Evolutionary conservation across 1,140 invertebrate species (phyloP).

Genomic region (Eriosoma lanigerum): DNA sequence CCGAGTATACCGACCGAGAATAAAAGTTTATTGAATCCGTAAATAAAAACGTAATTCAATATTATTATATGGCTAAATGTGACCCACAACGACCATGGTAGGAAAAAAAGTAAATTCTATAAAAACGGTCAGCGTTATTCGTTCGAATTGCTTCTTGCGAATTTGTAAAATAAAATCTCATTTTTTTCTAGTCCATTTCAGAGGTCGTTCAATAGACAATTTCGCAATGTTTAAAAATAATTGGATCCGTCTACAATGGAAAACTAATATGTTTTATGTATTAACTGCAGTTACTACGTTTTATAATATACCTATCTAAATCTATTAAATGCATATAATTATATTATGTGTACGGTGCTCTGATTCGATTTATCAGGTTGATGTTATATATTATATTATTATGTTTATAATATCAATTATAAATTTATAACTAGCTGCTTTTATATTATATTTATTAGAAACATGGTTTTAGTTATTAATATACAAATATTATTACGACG

Average conservation of each 20-base stretch:
- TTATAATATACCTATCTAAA: not conserved
- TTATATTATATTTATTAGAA: too few species aligned
- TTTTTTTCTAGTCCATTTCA: conserved; percentile 23
- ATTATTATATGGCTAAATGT: conserved; percentile 34
- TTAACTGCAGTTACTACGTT: too few species aligned
- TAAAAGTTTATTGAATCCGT: conserved; percentile 43
- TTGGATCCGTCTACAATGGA: not conserved
- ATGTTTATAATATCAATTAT: too few species aligned
- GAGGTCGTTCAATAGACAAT: conserved; percentile 21
- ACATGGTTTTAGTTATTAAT: too few species aligned
- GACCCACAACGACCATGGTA: not conserved
- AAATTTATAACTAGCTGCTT: too few species aligned
- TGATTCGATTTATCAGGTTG: not conserved
- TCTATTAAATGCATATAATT: not conserved
- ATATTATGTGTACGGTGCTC: not conserved
- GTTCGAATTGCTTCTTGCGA: not conserved
- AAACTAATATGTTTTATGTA: too few species aligned
- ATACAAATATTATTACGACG: too few species aligned
- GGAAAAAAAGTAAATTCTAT: conserved; percentile 28
- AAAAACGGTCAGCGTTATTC: conserved; percentile 7
- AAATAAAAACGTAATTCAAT: conserved; percentile 48
- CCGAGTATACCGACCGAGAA: not conserved
- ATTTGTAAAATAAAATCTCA: conserved; percentile 11
- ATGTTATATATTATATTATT: too few species aligned
- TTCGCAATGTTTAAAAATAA: not conserved